Percentiles rank a stretch among this genome's conserved stretches.
Evolutionary conservation across 2,888 invertebrate genomes (phyloP).

Genomic region (Synanthedon tipuliformis): DNA sequence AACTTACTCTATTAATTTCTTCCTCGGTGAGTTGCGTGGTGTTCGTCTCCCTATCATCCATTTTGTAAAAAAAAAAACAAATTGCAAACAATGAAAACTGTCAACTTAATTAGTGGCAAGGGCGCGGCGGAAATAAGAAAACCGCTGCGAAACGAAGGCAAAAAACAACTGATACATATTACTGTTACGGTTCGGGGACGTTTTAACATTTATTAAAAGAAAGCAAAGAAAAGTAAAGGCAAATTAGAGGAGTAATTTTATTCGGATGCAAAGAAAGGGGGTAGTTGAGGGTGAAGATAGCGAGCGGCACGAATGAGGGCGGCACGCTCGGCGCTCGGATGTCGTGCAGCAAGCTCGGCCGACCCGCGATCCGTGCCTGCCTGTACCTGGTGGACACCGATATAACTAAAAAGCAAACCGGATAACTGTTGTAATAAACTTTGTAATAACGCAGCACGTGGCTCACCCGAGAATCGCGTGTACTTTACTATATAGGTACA

Average conservation of each 20-base stretch:
- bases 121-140: not conserved
- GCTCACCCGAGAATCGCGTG: too few relatives aligned
- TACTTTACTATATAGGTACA: too few relatives aligned
- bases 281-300: not conserved
- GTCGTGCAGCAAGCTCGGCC: not conserved
- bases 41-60: constrained; percentile 37
- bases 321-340: not conserved
- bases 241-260: constrained; percentile 65
- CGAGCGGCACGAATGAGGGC: not conserved
- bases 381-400: too few relatives aligned
- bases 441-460: too few relatives aligned
- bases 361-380: not conserved
- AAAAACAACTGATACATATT: constrained; percentile 65
- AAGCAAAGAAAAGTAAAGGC: constrained; percentile 63
- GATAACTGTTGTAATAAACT: too few relatives aligned
- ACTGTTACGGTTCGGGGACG: constrained; percentile 22
- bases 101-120: not conserved
- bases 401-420: too few relatives aligned
- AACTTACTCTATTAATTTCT: constrained; percentile 55
- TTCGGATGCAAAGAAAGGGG: constrained; percentile 33
- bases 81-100: not conserved
- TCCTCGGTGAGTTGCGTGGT: constrained; percentile 52
- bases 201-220: constrained; percentile 65
- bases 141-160: constrained; percentile 53
- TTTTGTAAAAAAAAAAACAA: constrained; percentile 10